Percentiles rank a stretch among this genome's conserved stretches.
These are phyloP conservation scores for Auanema sp. DNA, from an alignment of 2,888 invertebrate genomes.

Conservation along the genomic window DNA sequence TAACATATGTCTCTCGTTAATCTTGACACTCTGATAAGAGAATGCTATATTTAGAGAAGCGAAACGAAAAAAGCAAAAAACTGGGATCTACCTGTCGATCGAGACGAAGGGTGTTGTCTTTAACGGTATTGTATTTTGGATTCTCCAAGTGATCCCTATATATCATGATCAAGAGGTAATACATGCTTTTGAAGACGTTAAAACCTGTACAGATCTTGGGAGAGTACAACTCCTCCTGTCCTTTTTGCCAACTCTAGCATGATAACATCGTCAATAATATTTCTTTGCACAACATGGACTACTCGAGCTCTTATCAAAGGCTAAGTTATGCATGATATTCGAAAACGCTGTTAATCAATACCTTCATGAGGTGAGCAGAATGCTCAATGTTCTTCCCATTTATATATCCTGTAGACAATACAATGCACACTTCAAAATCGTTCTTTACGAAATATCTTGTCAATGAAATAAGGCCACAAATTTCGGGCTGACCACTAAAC, in stretches of 20 bases:
- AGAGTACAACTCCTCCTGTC: too few relatives aligned
- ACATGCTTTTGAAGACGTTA: neutral
- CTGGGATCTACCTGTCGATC: too few relatives aligned
- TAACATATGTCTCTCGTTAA: slow-evolving; percentile 3
- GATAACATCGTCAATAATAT: too few relatives aligned
- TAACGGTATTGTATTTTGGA: too few relatives aligned
- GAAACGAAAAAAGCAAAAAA: neutral
- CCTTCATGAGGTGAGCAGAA: slow-evolving; percentile 6
- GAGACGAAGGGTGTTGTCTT: too few relatives aligned
- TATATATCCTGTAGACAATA: slow-evolving; percentile 12
- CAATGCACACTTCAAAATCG: slow-evolving; percentile 13
- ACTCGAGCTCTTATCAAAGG: neutral
- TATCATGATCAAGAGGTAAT: too few relatives aligned
- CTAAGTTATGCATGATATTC: neutral
- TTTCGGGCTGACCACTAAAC: too few relatives aligned
- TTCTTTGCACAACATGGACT: too few relatives aligned
- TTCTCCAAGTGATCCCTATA: too few relatives aligned
- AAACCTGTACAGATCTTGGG: neutral
- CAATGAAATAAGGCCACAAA: slow-evolving; percentile 8
- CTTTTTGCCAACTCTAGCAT: too few relatives aligned
- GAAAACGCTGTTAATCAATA: slow-evolving; percentile 2
- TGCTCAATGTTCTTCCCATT: slow-evolving; percentile 3
- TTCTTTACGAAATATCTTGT: slow-evolving; percentile 8
- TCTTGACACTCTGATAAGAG: neutral
- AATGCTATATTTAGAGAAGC: neutral